Evolutionary conservation across 2,113 vertebrate species (phyloP), one percentile per base, ranked within the genome.

Genomic region (Barnardius zonarius): DNA sequence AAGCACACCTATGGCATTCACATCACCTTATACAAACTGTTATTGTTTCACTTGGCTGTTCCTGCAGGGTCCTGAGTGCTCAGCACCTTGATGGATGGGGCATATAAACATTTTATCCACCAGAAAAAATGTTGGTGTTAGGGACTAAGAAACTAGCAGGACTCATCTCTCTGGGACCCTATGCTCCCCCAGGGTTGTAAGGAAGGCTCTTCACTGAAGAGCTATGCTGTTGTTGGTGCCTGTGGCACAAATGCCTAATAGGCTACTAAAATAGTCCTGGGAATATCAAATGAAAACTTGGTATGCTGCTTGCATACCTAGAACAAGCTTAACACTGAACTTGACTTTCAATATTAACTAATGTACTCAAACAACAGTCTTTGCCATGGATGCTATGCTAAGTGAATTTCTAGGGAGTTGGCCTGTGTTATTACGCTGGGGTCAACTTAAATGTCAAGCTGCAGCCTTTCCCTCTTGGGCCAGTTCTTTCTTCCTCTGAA

Each of bases 21-120:
- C 3, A 1, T 37, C 2, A 1, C 33, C 28, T 16, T 24, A 5
- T 18, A 28, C 1, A 1, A 79, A 30, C 37, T 6, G 2, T n/a
- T 52, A 0, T 17, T 35, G 24, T 61, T 94, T 59, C 63, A 61
- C 25, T 30, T 88, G 74, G 15, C 27, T 88, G 37, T 41, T 73
- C 41, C 46, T 69, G 48, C 43, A 51, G 17, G 24, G 48, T 46
- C n/a, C 20, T 8, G 37, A 69, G 43, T 14, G 7, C 37, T 55
- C 48, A 24, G 68, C 17, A 46, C 25, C 7, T 39, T 24, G 54
- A 41, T 37, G 43, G 15, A 20, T 7, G 4, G 17, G 59, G 24
- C 62, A 51, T 57, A 44, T 13, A 68, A 51, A 35, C 1, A 25
- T n/a, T 86, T 83, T 83, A 49, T 37, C 31, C 23, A 2, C 13